phyloP scores from a whole-genome alignment of 2,888 invertebrate species.

The Cantharis flavilabris region DNA sequence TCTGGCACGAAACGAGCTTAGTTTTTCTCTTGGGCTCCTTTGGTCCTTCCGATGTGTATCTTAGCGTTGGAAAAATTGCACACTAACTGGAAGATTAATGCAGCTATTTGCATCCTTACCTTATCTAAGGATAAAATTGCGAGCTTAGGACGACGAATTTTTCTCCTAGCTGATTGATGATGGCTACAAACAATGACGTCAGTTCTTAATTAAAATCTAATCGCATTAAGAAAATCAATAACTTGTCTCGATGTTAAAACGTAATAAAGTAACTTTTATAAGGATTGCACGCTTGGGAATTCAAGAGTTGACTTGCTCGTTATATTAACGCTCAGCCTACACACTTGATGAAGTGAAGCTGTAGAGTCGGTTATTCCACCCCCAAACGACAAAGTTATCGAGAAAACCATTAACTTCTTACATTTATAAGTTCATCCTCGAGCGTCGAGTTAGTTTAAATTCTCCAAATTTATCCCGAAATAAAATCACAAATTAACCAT shows the following conservation, averaged over 20 bases:
- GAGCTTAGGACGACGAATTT: background rate
- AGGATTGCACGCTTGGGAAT: constrained; percentile 28
- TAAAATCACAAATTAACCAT: constrained; percentile 13
- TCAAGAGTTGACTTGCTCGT: constrained; percentile 27
- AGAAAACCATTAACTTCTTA: background rate
- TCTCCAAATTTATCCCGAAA: background rate
- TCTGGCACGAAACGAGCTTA: constrained; percentile 22
- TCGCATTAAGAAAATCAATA: constrained; percentile 36
- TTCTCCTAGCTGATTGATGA: background rate
- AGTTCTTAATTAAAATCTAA: constrained; percentile 35
- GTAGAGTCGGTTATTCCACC: constrained; percentile 17
- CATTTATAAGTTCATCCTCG: background rate
- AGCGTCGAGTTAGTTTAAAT: background rate
- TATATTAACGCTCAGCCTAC: constrained; percentile 14
- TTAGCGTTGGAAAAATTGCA: constrained; percentile 16
- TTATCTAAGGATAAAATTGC: constrained; percentile 17
- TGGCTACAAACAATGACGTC: constrained; percentile 18
- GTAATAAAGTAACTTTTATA: constrained; percentile 30
- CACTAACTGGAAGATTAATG: constrained; percentile 13
- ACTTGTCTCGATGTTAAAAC: constrained; percentile 26
- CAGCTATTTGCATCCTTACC: constrained; percentile 18
- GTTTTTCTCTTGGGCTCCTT: constrained; percentile 17
- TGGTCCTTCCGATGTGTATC: constrained; percentile 19
- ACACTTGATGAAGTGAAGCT: constrained; percentile 22
- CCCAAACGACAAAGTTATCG: constrained; percentile 14